Evolutionary conservation across 2,888 invertebrate species (phyloP), one percentile per base, ranked within the genome.

Genomic region (Isoperla grammatica): DNA sequence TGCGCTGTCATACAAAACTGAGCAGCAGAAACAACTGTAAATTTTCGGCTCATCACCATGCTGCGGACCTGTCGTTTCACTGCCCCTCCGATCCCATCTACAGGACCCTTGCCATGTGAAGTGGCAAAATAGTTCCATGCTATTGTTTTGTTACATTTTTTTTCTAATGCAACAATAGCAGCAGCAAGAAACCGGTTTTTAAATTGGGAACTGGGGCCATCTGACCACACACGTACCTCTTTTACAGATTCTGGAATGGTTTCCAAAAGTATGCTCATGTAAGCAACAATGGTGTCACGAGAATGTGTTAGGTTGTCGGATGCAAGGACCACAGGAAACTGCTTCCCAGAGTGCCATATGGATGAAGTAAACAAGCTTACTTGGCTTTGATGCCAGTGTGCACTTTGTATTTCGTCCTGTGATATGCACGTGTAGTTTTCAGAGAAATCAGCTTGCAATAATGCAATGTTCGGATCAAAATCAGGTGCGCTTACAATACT

Each of bases 171-270:
- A 9, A 12, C n/a, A n/a, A 56, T 23, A 5, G 46, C 8, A n/a
- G 40, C 45, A 22, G 57, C 57, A 6, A 56, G 22, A 29, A 22
- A 56, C 17, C 17, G 43, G 29, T 56, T 56, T 15, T 56, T 56
- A 22, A 56, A 56, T n/a, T 46, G 46, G n/a, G 45, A 45, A 17
- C 57, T 56, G 17, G 57, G 46, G 22, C 46, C 46, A 46, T 56
- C 57, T n/a, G 46, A 56, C 45, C 46, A 22, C 15, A 56, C 29
- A 12, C 42, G 43, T 11, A 54, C 11, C 11, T 54, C 54, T 17
- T 15, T 56, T 19, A 45, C 13, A 3, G 40, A 13, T 13, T 12
- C 1, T 15, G 54, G 40, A n/a, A 54, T 1, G 4, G 23, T 15
- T 20, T 2, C 5, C n/a, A 54, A 37, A 42, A 54, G 35, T 15